Evolutionary conservation across 1,140 invertebrate genomes (phyloP).

Genomic region (Parapsyche elsis): DNA sequence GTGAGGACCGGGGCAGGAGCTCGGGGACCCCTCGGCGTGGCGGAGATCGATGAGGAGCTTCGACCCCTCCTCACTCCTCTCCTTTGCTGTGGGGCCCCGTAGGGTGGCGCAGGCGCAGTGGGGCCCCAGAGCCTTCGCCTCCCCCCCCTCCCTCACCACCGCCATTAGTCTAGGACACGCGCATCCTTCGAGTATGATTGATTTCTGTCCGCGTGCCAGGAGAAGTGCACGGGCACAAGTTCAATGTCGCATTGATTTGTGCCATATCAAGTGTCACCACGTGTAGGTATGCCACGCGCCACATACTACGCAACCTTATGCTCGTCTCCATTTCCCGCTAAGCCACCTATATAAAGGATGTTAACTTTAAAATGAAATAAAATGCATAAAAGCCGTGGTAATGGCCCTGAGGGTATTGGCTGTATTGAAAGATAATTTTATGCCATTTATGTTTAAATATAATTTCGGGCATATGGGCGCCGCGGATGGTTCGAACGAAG

Average conservation of each 20-base stretch:
- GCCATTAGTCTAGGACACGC: conserved; percentile 4
- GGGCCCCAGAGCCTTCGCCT: background rate
- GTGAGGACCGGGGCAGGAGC: background rate
- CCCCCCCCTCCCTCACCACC: background rate
- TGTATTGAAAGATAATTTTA: too few relatives aligned
- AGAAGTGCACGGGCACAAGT: conserved; percentile 29
- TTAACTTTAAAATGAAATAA: too few relatives aligned
- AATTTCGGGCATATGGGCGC: too few relatives aligned
- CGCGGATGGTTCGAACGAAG: too few relatives aligned
- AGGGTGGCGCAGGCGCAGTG: background rate
- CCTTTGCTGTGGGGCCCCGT: conserved; percentile 16
- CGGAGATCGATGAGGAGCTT: conserved; percentile 39
- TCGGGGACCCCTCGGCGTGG: conserved; percentile 11
- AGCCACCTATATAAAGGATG: too few relatives aligned
- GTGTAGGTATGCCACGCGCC: too few relatives aligned
- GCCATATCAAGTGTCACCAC: too few relatives aligned
- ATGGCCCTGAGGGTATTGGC: too few relatives aligned
- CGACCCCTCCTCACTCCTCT: conserved; percentile 22
- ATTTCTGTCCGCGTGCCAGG: conserved; percentile 31
- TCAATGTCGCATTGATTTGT: conserved; percentile 28
- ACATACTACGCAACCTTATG: too few relatives aligned
- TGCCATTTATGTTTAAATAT: too few relatives aligned
- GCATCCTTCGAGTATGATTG: conserved; percentile 40
- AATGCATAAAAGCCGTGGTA: too few relatives aligned
- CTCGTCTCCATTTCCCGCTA: too few relatives aligned